Evolutionary conservation across 2,797 vertebrate species (phyloP).

Genomic region (Lagodon rhomboides): DNA sequence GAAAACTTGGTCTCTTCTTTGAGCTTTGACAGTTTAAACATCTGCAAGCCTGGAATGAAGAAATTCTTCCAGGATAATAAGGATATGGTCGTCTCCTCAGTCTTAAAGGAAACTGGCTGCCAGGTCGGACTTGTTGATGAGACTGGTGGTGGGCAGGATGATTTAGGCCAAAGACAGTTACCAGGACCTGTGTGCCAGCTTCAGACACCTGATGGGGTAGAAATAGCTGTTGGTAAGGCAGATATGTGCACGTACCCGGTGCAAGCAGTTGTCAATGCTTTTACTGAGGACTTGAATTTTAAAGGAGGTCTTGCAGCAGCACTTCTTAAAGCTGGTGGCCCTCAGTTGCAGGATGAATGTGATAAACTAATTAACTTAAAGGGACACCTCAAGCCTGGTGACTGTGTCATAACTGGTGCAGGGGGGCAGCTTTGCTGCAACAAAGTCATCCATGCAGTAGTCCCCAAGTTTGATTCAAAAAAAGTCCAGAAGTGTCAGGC

Average conservation of each 20-base stretch:
- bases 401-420: slow-evolving; percentile 74
- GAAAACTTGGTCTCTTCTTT: slow-evolving; percentile 72
- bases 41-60: slow-evolving; percentile 85
- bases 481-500: background rate
- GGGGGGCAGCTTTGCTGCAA: slow-evolving; percentile 86
- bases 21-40: slow-evolving; percentile 58
- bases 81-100: slow-evolving; percentile 50
- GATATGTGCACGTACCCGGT: slow-evolving; percentile 85
- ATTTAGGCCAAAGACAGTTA: background rate
- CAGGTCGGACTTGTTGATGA: slow-evolving; percentile 83
- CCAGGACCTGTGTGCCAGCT: slow-evolving; percentile 43
- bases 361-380: slow-evolving; percentile 65
- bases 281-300: slow-evolving; percentile 79
- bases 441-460: slow-evolving; percentile 88
- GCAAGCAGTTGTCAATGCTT: slow-evolving; percentile 86
- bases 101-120: slow-evolving; percentile 77
- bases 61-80: slow-evolving; percentile 84
- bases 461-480: slow-evolving; percentile 77
- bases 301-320: slow-evolving; percentile 79
- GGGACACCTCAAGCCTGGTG: slow-evolving; percentile 71
- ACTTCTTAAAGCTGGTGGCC: slow-evolving; percentile 85
- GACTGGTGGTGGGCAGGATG: background rate
- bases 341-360: slow-evolving; percentile 84
- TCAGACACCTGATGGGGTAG: slow-evolving; percentile 77
- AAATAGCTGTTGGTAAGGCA: slow-evolving; percentile 82